Base-by-base conservation (phyloP, 2,113 vertebrate genomes). In the Haemorhous mexicanus region DNA sequence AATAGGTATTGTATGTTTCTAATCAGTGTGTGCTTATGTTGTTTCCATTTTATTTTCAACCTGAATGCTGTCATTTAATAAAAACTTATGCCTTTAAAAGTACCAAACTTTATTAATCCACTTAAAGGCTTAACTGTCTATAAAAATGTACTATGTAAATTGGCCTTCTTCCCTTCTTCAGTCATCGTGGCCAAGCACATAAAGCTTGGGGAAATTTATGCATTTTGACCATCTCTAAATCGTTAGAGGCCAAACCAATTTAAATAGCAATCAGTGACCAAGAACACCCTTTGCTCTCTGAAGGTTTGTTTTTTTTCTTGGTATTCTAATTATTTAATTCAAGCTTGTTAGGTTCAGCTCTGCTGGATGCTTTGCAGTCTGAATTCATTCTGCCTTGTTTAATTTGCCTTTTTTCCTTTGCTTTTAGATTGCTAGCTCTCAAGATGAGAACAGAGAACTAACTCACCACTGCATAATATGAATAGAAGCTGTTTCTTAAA, bases 191-290 rank as follows among this genome's bases (percentile, higher is more conserved):
- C 76, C 68, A 94, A 94, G 41, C 64, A 64, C 73, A 74, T 64
- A 93, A 88, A 95, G 39, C 85, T 93, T 3, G 9, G 58, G 76
- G 35, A 93, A 96, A 96, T 95, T 90, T 92, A 94, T 90, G 83
- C 76, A 75, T 96, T 94, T 92, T 87, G 88, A 78, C 94, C 85
- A 87, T 93, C 92, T 89, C 76, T 94, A 93, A 96, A 90, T 93
- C 0, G 1, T 92, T 94, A 92, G 94, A 96, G 93, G 93, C 86
- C 88, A 94, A 95, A 95, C 83, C 90, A 96, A 95, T 95, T 96
- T 96, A 94, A 96, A 97, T 73, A 94, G 88, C 89, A 95, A 92
- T 97, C 95, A 96, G 73, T 97, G 94, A 96, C 93, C 95, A 97
- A 90, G 94, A 95, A 90, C 86, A 97, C 79, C 75, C 92, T 97